Percentiles rank a stretch among this genome's conserved stretches.
These are phyloP conservation scores for Rhinella marina DNA, from an alignment of 2,797 vertebrate species.

Conservation along the genomic window DNA sequence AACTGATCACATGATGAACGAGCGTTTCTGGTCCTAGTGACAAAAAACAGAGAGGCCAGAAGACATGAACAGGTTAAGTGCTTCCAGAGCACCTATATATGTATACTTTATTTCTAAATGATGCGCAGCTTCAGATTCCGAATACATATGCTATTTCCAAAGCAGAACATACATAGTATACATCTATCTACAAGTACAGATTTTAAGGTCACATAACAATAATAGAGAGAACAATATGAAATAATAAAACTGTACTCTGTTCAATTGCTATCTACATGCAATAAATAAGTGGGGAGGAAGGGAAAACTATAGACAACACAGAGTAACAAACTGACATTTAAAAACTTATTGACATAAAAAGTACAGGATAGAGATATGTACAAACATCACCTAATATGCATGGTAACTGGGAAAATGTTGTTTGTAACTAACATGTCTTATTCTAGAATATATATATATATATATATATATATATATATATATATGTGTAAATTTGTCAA, in stretches of 20 bases:
- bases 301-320: neutral
- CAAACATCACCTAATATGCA: neutral
- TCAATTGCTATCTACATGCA: slow-evolving; percentile 39
- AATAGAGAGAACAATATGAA: neutral
- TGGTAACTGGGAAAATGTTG: neutral
- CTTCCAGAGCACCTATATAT: slow-evolving; percentile 48
- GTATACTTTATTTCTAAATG: slow-evolving; percentile 21
- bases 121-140: neutral
- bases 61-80: neutral
- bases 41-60: neutral
- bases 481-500: neutral
- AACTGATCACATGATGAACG: too few species aligned
- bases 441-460: neutral
- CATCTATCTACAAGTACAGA: slow-evolving; percentile 44
- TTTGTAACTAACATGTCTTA: neutral
- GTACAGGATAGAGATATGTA: neutral
- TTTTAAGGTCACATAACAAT: neutral
- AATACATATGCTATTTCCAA: slow-evolving; percentile 24
- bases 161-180: slow-evolving; percentile 24
- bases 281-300: slow-evolving; percentile 27
- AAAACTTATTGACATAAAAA: neutral
- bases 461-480: too few species aligned
- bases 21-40: neutral
- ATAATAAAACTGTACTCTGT: neutral
- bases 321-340: neutral